Conservation (phyloP, 2,113 vertebrate genomes). For the Hypomesus transpacificus region DNA sequence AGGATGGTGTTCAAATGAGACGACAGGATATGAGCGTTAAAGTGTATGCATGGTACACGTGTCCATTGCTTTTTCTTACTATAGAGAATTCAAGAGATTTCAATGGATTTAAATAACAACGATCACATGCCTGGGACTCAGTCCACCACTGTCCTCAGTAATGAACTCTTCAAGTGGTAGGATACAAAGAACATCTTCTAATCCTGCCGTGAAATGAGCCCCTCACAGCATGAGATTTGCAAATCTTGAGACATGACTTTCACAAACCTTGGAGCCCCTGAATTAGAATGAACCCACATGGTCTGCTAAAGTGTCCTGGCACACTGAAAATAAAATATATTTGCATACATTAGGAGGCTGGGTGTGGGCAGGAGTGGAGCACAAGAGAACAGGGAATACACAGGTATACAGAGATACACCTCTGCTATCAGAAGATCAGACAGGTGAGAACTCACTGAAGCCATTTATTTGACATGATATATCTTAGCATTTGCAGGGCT, state of each 20-base stretch:
- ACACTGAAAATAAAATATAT: neutral
- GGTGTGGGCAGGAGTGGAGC: slow-evolving; percentile 18
- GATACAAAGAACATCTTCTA: slow-evolving; percentile 32
- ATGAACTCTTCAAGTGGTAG: slow-evolving; percentile 39
- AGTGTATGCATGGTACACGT: too few species aligned
- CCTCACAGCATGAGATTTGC: slow-evolving; percentile 47
- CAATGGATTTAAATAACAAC: too few species aligned
- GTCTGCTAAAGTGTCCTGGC: slow-evolving; percentile 9
- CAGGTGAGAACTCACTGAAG: too few species aligned
- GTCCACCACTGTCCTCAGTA: neutral
- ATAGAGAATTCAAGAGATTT: too few species aligned
- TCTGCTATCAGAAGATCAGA: too few species aligned
- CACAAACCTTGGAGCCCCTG: neutral
- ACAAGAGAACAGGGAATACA: slow-evolving; percentile 8
- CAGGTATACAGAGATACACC: too few species aligned
- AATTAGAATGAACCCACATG: slow-evolving; percentile 1
- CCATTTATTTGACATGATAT: too few species aligned
- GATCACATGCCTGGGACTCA: neutral
- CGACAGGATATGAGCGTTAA: too few species aligned
- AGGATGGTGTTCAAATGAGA: too few species aligned
- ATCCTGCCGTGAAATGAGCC: slow-evolving; percentile 34
- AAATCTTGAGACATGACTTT: slow-evolving; percentile 33
- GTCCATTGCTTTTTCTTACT: too few species aligned
- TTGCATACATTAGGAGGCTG: neutral
- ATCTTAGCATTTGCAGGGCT: too few species aligned